Evolutionary conservation across 2,888 invertebrate genomes (phyloP).

Genomic region (Apamea anceps): DNA sequence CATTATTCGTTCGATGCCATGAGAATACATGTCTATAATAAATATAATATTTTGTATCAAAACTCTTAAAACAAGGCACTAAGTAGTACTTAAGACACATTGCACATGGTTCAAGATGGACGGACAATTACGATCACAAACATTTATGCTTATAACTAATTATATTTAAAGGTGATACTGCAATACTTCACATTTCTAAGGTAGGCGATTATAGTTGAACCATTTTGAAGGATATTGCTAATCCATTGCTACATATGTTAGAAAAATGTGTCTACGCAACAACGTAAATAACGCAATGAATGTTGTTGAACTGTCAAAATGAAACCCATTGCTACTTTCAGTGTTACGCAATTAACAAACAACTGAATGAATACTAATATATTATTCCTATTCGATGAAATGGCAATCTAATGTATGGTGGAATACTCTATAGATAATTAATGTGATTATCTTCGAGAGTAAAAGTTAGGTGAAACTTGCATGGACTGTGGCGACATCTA

Average conservation of each 20-base stretch:
- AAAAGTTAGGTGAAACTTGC: not conserved
- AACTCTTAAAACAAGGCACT: slow-evolving; percentile 73
- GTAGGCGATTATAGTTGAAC: not conserved
- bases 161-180: slow-evolving; percentile 46
- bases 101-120: slow-evolving; percentile 79
- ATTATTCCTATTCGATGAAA: not conserved
- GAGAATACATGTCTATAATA: slow-evolving; percentile 69
- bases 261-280: no score
- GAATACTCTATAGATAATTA: not conserved
- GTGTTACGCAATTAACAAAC: not conserved
- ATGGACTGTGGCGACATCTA: not conserved
- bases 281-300: no score
- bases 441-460: not conserved
- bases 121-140: slow-evolving; percentile 86
- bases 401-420: slow-evolving; percentile 24
- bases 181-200: not conserved
- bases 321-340: no score
- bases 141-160: slow-evolving; percentile 65
- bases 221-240: no score
- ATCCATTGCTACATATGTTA: no score
- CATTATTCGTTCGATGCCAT: slow-evolving; percentile 50
- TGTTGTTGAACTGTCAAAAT: no score
- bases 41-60: slow-evolving; percentile 74
- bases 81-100: slow-evolving; percentile 68
- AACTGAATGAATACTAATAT: not conserved